Evolutionary conservation across 2,797 vertebrate species (phyloP), one percentile per base, ranked within the genome.

Genomic region (Phoebastria nigripes): DNA sequence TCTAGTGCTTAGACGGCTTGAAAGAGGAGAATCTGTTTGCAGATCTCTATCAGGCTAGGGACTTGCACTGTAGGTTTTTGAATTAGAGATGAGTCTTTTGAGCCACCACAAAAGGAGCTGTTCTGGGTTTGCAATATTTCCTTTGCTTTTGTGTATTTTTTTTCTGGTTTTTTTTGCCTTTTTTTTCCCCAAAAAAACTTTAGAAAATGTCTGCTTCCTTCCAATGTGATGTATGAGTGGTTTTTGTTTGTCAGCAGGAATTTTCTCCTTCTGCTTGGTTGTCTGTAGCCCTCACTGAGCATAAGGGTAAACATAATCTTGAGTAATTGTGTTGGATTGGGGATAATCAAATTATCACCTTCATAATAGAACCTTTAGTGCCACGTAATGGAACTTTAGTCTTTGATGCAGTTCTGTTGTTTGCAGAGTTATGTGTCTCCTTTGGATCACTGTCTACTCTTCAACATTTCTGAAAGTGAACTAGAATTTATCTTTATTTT

Each of bases 161-260:
- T 61, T 29, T 52, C 44, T 37, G 4, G 5, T 21, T 46, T 7
- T 7, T 28, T 37, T 6, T 3, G 14, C 17, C 26, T 6, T 4
- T 28, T 33, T 33, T 31, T 29, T 25, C 4, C 1, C 2, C 6
- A 0, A 4, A 1, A 1, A 1, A 4, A 1, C 1, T 21, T 70
- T 16, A 39, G 44, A 78, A 63, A 81, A 63, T 46, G 1, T 39
- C n/a, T 91, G 2, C 4, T 62, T 72, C 11, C 46, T 73, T 94
- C 35, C n/a, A n/a, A 1, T 41, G 21, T 42, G 33, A 37, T 62
- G 2, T 31, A 37, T 33, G 52, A 70, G 3, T 2, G 29, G 0
- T 4, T 76, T 93, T 61, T 55, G 6, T 80, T 67, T 72, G 39
- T 37, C 28, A 79, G 37, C 19, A 70, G 25, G 31, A 66, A 28